Evolutionary conservation across 2,113 vertebrate species (phyloP).

Genomic region (Eulacestoma nigropectus): DNA sequence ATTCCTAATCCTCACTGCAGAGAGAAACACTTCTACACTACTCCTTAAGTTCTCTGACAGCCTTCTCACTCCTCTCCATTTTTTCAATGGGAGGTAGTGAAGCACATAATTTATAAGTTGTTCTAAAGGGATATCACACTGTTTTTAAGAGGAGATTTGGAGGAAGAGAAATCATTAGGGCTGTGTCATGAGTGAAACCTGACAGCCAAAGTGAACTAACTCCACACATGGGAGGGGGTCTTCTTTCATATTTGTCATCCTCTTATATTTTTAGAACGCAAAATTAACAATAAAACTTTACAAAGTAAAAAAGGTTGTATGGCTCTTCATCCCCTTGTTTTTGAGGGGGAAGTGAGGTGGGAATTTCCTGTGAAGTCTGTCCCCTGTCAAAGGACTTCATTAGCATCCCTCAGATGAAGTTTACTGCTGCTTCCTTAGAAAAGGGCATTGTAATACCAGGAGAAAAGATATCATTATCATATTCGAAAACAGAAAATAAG

Average conservation of each 20-base stretch:
- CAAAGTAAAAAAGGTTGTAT: neutral
- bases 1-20: neutral
- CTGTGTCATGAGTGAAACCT: neutral
- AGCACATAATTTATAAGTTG: neutral
- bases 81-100: neutral
- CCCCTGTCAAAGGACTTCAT: neutral
- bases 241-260: neutral
- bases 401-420: neutral
- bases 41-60: neutral
- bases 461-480: neutral
- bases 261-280: neutral
- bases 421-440: neutral
- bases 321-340: neutral
- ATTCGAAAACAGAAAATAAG: neutral
- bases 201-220: neutral
- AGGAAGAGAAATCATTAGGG: neutral
- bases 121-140: neutral
- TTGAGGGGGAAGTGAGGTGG: neutral
- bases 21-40: neutral
- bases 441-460: neutral
- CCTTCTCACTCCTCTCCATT: neutral
- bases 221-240: fast-evolving
- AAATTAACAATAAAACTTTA: neutral
- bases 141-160: neutral
- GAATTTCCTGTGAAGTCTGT: neutral